Percentiles rank a stretch among this genome's conserved stretches.
These are phyloP conservation scores for Sebastiscus tertius DNA, from an alignment of 2,797 vertebrate genomes.

Conservation along the genomic window DNA sequence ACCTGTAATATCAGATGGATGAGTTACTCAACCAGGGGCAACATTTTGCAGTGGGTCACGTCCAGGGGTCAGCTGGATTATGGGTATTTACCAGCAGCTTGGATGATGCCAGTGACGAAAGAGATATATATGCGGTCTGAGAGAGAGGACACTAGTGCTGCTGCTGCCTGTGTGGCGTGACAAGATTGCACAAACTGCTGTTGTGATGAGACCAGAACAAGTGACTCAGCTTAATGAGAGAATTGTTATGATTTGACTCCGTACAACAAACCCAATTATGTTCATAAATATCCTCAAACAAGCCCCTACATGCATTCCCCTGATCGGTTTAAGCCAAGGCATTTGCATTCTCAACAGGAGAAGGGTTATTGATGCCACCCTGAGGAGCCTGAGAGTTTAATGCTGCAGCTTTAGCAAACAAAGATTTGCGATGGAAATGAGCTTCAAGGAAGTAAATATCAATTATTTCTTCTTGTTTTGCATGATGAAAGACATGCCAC, in stretches of 20 bases:
- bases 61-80: slow-evolving; percentile 49
- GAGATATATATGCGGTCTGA: background rate
- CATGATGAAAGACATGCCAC: background rate
- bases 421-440: background rate
- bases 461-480: background rate
- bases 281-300: slow-evolving; percentile 7
- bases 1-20: slow-evolving; percentile 56
- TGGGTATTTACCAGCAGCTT: slow-evolving; percentile 51
- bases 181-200: background rate
- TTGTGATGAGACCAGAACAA: background rate
- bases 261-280: background rate
- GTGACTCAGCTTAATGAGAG: slow-evolving; percentile 12
- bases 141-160: background rate
- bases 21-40: slow-evolving; percentile 43
- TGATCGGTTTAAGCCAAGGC: background rate
- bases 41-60: slow-evolving; percentile 25
- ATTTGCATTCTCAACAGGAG: slow-evolving; percentile 23
- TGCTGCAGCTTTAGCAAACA: background rate
- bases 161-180: background rate
- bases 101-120: slow-evolving; percentile 19
- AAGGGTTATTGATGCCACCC: background rate
- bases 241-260: background rate
- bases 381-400: slow-evolving; percentile 1
- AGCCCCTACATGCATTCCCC: background rate
- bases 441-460: background rate